Percentiles rank a stretch among this genome's conserved stretches.
Conservation (phyloP, 2,888 invertebrate genomes). For the Protodeltote pygarga region DNA sequence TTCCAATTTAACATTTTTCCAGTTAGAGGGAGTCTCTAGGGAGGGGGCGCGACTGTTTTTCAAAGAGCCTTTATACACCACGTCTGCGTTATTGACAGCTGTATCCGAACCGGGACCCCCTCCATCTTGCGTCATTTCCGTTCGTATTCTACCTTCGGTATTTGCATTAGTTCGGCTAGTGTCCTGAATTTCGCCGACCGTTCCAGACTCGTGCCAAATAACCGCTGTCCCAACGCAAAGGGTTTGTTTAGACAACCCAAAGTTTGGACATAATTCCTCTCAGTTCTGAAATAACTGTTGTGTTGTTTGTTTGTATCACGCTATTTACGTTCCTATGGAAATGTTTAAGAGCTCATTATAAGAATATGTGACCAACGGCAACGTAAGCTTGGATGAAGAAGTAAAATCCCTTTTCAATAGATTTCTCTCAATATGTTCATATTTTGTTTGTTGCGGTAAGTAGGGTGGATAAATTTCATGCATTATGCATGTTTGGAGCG, state of each 20-base stretch:
- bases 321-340: slow-evolving; percentile 3
- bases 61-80: slow-evolving; percentile 44
- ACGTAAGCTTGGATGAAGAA: slow-evolving; percentile 7
- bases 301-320: slow-evolving; percentile 15
- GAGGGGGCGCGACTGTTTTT: slow-evolving; percentile 50
- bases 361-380: slow-evolving; percentile 11
- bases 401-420: slow-evolving; percentile 7
- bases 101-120: slow-evolving; percentile 52
- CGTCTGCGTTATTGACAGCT: slow-evolving; percentile 56
- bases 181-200: slow-evolving; percentile 25
- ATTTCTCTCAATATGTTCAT: slow-evolving; percentile 13
- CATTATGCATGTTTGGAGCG: slow-evolving; percentile 44
- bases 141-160: slow-evolving; percentile 37
- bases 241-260: slow-evolving; percentile 24
- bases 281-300: slow-evolving; percentile 22
- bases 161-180: slow-evolving; percentile 32
- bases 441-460: slow-evolving; percentile 37
- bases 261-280: slow-evolving; percentile 19
- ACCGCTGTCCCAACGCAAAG: slow-evolving; percentile 23
- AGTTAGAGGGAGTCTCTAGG: slow-evolving; percentile 32
- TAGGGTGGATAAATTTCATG: slow-evolving; percentile 45
- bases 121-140: slow-evolving; percentile 47
- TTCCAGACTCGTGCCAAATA: slow-evolving; percentile 32
- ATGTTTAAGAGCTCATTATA: slow-evolving; percentile 11
- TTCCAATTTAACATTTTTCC: slow-evolving; percentile 50